These are phyloP conservation scores for Melipona beecheii DNA, from an alignment of 2,888 invertebrate genomes.

Conservation along the genomic window DNA sequence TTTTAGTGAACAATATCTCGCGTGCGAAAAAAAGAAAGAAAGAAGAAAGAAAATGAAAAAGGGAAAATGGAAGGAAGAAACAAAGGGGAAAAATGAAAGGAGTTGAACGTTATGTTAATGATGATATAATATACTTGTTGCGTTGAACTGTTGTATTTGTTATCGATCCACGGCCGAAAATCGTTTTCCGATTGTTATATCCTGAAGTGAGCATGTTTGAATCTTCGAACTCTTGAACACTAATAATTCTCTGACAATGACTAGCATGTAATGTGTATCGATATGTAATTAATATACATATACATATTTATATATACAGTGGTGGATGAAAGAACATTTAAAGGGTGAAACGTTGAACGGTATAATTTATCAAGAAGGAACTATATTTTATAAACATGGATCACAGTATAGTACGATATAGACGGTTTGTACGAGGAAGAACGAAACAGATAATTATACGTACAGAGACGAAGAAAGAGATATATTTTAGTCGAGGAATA, in stretches of 20 bases:
- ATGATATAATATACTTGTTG: slow-evolving; percentile 28
- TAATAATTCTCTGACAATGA: slow-evolving; percentile 81
- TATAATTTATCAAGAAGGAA: slow-evolving; percentile 20
- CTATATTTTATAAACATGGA: slow-evolving; percentile 21
- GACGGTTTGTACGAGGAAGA: neutral
- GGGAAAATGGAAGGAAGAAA: neutral
- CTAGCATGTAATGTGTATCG: slow-evolving; percentile 77
- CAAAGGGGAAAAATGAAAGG: neutral
- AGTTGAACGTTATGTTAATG: slow-evolving; percentile 14
- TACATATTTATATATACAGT: slow-evolving; percentile 33
- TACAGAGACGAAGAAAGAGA: neutral
- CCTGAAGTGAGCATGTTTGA: slow-evolving; percentile 70
- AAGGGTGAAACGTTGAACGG: neutral
- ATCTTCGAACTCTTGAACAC: slow-evolving; percentile 74
- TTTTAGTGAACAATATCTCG: slow-evolving; percentile 18
- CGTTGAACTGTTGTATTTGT: slow-evolving; percentile 41
- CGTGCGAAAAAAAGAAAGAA: no score
- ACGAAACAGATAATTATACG: neutral
- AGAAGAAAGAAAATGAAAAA: neutral
- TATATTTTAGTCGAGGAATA: slow-evolving; percentile 13
- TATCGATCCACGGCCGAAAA: slow-evolving; percentile 34
- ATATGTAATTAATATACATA: slow-evolving; percentile 70
- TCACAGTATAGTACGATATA: neutral
- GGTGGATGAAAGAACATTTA: neutral
- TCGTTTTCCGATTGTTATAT: slow-evolving; percentile 51